Evolutionary conservation across 2,113 vertebrate species (phyloP).

Genomic region (Mesembrinibis cayennensis): DNA sequence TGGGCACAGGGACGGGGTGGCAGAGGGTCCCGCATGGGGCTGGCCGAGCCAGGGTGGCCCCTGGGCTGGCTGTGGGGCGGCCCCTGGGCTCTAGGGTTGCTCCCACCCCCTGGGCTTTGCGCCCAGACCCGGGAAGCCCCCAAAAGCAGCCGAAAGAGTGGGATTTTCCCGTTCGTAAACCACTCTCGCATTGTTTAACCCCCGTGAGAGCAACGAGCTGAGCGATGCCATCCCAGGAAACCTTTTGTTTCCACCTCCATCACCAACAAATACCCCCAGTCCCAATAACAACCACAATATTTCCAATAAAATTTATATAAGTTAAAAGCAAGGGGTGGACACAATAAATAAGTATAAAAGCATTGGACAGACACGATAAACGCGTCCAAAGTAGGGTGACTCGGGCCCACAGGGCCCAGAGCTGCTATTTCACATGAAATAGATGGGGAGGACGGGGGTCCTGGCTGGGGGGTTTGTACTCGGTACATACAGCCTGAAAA

Average conservation of each 20-base stretch:
- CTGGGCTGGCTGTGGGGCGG: neutral
- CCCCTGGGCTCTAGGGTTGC: neutral
- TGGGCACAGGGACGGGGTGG: neutral
- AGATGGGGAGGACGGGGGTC: neutral
- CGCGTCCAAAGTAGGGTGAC: neutral
- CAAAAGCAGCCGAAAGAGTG: neutral
- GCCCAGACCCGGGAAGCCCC: neutral
- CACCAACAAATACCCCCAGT: neutral
- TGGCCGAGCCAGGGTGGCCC: neutral
- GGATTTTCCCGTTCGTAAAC: neutral
- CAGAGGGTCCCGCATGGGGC: neutral
- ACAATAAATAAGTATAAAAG: neutral
- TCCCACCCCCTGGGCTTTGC: neutral
- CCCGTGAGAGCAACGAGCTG: neutral
- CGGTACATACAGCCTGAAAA: constrained; percentile 61
- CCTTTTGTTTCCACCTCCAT: constrained; percentile 6
- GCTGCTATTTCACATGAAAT: constrained; percentile 51
- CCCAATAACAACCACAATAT: neutral
- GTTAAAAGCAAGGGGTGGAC: neutral
- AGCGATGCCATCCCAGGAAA: neutral
- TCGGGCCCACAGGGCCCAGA: constrained; percentile 23
- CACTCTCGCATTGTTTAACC: rapidly evolving
- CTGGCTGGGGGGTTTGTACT: neutral
- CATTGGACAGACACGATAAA: neutral
- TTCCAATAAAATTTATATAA: neutral